phyloP scores from a whole-genome alignment of 2,888 invertebrate genomes.

The Agrenia bidenticulata region DNA sequence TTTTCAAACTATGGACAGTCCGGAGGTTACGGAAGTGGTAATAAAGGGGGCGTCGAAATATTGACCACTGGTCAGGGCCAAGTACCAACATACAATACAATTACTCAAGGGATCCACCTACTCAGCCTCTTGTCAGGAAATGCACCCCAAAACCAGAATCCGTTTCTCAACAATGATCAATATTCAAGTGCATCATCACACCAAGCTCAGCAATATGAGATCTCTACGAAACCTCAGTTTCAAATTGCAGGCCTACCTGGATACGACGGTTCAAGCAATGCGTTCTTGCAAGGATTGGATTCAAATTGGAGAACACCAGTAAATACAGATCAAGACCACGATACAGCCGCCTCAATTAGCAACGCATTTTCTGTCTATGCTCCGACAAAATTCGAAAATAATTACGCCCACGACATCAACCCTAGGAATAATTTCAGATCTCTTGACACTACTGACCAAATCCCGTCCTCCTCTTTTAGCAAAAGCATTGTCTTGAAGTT shows the following conservation, averaged over 20 bases:
- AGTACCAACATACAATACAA: slow-evolving; percentile 45
- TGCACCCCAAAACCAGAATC: slow-evolving; percentile 13
- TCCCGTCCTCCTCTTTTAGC: slow-evolving; percentile 40
- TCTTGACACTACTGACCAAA: slow-evolving; percentile 19
- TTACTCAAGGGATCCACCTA: slow-evolving; percentile 49
- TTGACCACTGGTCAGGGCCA: slow-evolving; percentile 24
- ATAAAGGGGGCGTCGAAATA: slow-evolving; percentile 15
- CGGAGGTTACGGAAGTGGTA: slow-evolving; percentile 1
- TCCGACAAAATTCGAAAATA: neutral
- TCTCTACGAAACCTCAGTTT: slow-evolving; percentile 23
- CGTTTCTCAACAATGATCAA: slow-evolving; percentile 20
- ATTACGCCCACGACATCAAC: neutral
- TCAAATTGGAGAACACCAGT: neutral
- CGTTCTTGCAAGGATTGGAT: neutral
- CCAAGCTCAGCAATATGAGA: neutral
- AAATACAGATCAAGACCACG: neutral
- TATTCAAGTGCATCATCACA: slow-evolving; percentile 5
- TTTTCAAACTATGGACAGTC: slow-evolving; percentile 5
- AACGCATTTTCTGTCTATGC: neutral
- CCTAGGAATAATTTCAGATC: neutral
- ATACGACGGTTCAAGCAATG: slow-evolving; percentile 24
- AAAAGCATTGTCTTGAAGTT: slow-evolving; percentile 38
- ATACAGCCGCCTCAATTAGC: slow-evolving; percentile 10
- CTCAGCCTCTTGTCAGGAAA: slow-evolving; percentile 45
- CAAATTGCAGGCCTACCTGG: slow-evolving; percentile 31